Evolutionary conservation across 2,797 vertebrate genomes (phyloP), one percentile per base, ranked within the genome.

Genomic region (Sebastes hubbsi): DNA sequence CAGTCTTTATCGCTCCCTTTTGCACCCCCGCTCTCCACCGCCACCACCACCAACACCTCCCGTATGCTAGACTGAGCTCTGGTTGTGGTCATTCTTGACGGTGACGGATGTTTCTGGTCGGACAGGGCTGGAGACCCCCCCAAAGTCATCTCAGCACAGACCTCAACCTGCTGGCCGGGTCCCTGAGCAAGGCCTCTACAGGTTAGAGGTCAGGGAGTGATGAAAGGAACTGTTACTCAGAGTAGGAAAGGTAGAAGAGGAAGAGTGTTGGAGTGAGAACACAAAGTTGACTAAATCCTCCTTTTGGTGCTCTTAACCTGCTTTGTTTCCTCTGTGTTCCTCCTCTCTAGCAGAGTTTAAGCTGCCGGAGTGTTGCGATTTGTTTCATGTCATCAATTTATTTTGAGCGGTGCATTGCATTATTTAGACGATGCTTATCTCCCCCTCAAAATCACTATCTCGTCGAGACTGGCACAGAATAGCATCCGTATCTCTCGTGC

Each of bases 1-100:
- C 93, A 93, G 93, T 95, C 95, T 95, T 94, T 92, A 94, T 95
- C 91, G 64, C 79, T 89, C 80, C 73, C 70, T 80, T 81, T 81
- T 86, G 72, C 79, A 83, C 70, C 46, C 46, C 46, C 84, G 64
- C 18, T 20, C 1, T 8, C 49, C 49, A 9, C 49, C 71, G 20
- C 32, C 84, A 70, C 81, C 78, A 34, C 79, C 81, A 12, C 84
- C 58, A 6, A 61, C 63, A 6, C 77, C 90, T 75, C 85, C 81
- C 72, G 11, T 66, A 75, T 84, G 88, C 81, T 83, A 89, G 82
- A 78, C 61, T 69, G 77, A 87, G 86, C 83, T 77, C 82, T 79
- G 79, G 88, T 88, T 66, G 85, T 90, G 89, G 91, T 94, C 91
- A 88, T 36, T 89, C 69, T 54, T 92, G 92, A 94, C 80, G 82